These are phyloP conservation scores for Rhinolophus ferrumequinum DNA, from an alignment of 2,113 vertebrate species.

Conservation along the genomic window DNA sequence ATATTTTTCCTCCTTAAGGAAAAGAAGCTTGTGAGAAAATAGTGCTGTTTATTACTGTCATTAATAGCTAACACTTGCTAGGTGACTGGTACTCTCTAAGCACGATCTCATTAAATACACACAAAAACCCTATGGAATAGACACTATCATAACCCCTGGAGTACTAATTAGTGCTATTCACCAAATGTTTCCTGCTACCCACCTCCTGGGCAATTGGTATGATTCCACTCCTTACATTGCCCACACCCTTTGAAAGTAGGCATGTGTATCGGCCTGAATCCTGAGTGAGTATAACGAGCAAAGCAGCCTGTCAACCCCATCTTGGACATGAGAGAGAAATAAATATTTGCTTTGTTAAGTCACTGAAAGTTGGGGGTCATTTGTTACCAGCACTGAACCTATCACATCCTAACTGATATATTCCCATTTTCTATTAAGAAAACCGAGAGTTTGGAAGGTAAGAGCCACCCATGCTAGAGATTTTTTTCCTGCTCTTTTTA, in stretches of 20 bases:
- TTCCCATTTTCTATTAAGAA: neutral
- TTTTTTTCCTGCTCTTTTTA: neutral
- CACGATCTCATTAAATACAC: slow-evolving; percentile 21
- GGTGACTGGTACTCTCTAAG: neutral
- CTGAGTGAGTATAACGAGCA: neutral
- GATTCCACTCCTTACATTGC: neutral
- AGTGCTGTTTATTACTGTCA: slow-evolving; percentile 31
- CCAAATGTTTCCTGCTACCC: neutral
- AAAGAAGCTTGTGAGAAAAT: slow-evolving; percentile 47
- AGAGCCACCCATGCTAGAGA: neutral
- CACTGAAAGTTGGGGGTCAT: neutral
- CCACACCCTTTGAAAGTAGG: neutral
- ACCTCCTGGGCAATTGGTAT: slow-evolving; percentile 2
- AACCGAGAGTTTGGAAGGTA: fast-evolving
- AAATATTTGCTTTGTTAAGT: neutral
- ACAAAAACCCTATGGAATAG: neutral
- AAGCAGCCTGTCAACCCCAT: neutral
- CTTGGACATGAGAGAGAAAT: neutral
- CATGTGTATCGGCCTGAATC: neutral
- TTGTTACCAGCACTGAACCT: neutral
- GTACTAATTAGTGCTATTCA: slow-evolving; percentile 46
- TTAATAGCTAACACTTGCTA: slow-evolving; percentile 63
- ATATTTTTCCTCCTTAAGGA: slow-evolving; percentile 14
- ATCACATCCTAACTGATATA: neutral
- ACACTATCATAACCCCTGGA: neutral